Evolutionary conservation across 2,113 vertebrate species (phyloP).

Genomic region (Ceyx cyanopectus): DNA sequence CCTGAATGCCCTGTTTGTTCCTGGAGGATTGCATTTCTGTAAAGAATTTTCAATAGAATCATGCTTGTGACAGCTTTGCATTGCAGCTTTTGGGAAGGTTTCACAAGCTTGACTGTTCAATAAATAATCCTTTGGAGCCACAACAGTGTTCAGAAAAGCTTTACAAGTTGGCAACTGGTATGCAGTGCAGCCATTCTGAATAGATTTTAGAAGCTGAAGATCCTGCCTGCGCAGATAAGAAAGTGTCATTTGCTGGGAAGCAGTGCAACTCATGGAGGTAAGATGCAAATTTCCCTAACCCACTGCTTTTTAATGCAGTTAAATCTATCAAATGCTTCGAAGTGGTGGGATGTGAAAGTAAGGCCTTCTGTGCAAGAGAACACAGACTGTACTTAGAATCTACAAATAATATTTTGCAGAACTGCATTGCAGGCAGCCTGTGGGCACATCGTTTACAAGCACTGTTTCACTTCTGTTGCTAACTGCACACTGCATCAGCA

Average conservation of each 20-base stretch:
- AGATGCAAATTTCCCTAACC: not conserved
- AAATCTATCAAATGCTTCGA: not conserved
- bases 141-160: not conserved
- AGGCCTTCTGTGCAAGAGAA: not conserved
- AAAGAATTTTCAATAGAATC: not conserved
- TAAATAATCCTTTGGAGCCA: conserved; percentile 28
- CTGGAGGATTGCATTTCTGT: not conserved
- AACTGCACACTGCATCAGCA: rapidly evolving
- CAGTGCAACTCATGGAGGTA: not conserved
- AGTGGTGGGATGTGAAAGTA: not conserved
- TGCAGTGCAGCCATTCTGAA: not conserved
- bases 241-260: not conserved
- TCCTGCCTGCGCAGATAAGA: not conserved
- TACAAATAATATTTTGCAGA: not conserved
- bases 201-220: not conserved
- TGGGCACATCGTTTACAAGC: rapidly evolving
- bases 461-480: not conserved
- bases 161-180: not conserved
- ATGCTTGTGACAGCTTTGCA: not conserved
- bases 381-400: not conserved
- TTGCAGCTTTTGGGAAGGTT: not conserved
- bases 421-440: not conserved
- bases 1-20: not conserved
- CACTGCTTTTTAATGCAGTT: not conserved
- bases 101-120: not conserved